Evolutionary conservation across 2,113 vertebrate genomes (phyloP), one percentile per base, ranked within the genome.

Genomic region (Oncorhynchus gorbuscha): DNA sequence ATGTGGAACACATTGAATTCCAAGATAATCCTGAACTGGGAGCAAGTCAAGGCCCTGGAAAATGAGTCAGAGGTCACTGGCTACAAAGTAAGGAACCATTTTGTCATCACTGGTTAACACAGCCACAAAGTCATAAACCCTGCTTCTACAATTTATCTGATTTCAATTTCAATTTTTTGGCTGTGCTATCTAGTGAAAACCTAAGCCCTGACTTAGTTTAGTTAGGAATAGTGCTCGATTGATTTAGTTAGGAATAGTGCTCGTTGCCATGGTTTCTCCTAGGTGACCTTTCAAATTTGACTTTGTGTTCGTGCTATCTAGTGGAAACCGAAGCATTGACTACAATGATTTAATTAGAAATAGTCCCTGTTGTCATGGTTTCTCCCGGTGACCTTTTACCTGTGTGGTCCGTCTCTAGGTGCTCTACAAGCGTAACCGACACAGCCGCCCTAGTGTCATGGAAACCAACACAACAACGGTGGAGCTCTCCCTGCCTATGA

Each of bases 21-120:
- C 86, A 99, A 98, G 92, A 97, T 99, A 76, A 94, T 98, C 80
- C 84, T 99, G 81, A 98, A 97, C 91, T 99, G 98, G 98, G 98
- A 99, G 91, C 97, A 96, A 83, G 98, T 99, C 87, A 99, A 96
- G 84, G 97, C 98, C 1, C 89, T 97, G 91, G 97, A 97, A 88
- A 97, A 99, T 14, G 98, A 99, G 91, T 99, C 98, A 0, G 97
- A 99, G 92, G 97, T 99, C 85, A 98, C 95, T 68, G 98, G 98
- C 79, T 99, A 99, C 91, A 99, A 99, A 93, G 98, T 99, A 92
- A 92, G 94, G 92, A 39, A 45, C 28, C 9, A 3, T 45, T 45
- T 45, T 3, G 39, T 45, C 9, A 9, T 3, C 9, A 11, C 39
- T 45, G 11, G 39, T 45, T 11, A 11, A 45, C 39, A 45, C 39